Evolutionary conservation across 2,113 vertebrate species (phyloP), one percentile per base, ranked within the genome.

Genomic region (Neogale vison): DNA sequence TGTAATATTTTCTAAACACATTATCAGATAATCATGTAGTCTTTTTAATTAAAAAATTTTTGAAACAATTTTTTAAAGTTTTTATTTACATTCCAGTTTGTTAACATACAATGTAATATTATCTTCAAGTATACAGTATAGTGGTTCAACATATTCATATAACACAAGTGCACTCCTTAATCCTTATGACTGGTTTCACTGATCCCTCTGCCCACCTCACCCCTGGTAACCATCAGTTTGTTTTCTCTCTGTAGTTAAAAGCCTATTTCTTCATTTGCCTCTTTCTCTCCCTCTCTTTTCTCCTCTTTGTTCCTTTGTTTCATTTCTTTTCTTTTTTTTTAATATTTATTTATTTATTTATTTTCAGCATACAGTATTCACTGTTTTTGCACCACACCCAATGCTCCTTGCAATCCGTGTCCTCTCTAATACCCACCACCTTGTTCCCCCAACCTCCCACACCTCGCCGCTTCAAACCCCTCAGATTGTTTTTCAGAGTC

Each of bases 31-130:
- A 74, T 65, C 10, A 87, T 31, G 14, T 65, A 67, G 1, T 57
- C 11, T 72, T 11, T 94, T 92, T 95, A 84, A 88, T 72, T 92
- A 86, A 95, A 90, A 88, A 3, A 72, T 90, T 57, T 39, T 67
- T 92, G 39, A 3, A 76, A 92, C 7, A 61, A 61, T 74, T 74
- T 74, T 24, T 72, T 12, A 6, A 74, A 74, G 36, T 74, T 74
- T 74, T 74, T 42, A 24, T 14, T 74, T 42, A 74, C 6, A 74
- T 26, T 74, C 39, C 36, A 74, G 21, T 42, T 42, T 74, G 71
- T 42, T 74, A 74, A 74, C 71, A 74, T 72, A 72, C 2, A 24
- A 21, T 13, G 23, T 24, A 72, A 72, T 72, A 72, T 24, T 72
- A 42, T 11, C 39, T 72, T 72, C 71, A 72, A 72, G 71, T 72